A percentile compares a stretch with the other conserved stretches of the same genome.
These are phyloP conservation scores for Trissolcus basalis DNA, from an alignment of 1,140 invertebrate genomes.

Conservation along the genomic window DNA sequence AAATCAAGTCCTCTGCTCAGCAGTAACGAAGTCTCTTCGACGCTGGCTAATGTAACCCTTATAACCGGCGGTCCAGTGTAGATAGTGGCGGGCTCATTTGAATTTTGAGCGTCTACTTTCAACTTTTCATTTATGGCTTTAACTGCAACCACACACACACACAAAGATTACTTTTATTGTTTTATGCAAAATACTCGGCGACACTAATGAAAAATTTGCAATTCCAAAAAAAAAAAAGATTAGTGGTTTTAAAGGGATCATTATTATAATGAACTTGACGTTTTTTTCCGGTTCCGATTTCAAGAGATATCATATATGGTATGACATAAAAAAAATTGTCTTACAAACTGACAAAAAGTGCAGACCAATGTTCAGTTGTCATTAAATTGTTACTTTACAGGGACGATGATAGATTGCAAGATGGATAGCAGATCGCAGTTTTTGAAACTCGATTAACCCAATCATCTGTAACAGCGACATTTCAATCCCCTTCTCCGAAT, in stretches of 20 bases:
- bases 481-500: no score
- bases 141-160: conserved; percentile 62
- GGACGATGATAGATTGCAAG: conserved; percentile 44
- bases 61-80: conserved; percentile 78
- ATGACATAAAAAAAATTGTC: no score
- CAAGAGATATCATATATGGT: conserved; percentile 10
- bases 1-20: conserved; percentile 89
- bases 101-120: conserved; percentile 71
- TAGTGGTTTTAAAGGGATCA: conserved; percentile 28
- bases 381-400: conserved; percentile 30
- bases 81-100: conserved; percentile 78
- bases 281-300: conserved; percentile 10
- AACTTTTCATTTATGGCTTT: conserved; percentile 73
- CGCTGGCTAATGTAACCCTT: conserved; percentile 85
- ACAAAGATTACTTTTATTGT: conserved; percentile 54
- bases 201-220: conserved; percentile 50
- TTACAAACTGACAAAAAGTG: conserved; percentile 4
- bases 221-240: conserved; percentile 39
- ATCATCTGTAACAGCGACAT: conserved; percentile 27
- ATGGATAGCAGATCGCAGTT: conserved; percentile 23
- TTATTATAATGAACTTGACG: conserved; percentile 36
- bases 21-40: conserved; percentile 87
- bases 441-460: conserved; percentile 10
- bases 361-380: conserved; percentile 44
- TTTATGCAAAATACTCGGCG: conserved; percentile 42